A percentile compares a stretch with the other conserved stretches of the same genome.
Conservation (phyloP, 2,888 invertebrate genomes). For the Trichacis sp. region DNA sequence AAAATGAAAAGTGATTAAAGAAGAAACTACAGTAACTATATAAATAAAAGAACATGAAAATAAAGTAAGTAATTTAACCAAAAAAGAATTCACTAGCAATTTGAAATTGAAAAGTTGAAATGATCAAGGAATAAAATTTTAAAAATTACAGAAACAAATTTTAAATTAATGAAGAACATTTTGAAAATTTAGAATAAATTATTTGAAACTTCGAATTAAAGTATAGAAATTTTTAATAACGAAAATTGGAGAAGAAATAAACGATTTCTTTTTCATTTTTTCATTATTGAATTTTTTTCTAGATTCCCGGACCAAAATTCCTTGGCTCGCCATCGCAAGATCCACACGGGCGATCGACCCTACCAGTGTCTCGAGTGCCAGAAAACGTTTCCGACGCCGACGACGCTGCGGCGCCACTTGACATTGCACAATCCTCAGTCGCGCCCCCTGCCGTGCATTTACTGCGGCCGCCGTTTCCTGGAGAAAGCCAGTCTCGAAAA, state of each 20-base stretch:
- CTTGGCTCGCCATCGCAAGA: slow-evolving; percentile 63
- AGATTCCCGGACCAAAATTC: slow-evolving; percentile 67
- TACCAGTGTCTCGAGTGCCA: slow-evolving; percentile 68
- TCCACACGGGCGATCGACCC: slow-evolving; percentile 63
- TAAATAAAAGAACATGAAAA: no score
- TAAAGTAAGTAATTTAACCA: no score
- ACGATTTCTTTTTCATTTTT: no score
- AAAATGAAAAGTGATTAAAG: not conserved
- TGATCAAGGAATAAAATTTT: no score
- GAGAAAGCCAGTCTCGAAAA: slow-evolving; percentile 67
- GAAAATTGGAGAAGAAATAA: no score
- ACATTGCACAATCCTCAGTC: slow-evolving; percentile 67
- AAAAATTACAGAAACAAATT: no score
- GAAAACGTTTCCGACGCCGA: slow-evolving; percentile 67
- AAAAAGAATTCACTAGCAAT: no score
- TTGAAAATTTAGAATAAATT: slow-evolving; percentile 11
- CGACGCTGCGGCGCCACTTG: slow-evolving; percentile 67
- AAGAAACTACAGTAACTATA: no score
- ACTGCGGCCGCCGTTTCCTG: slow-evolving; percentile 67
- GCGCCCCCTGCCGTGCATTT: slow-evolving; percentile 67
- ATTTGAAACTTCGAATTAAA: slow-evolving; percentile 35
- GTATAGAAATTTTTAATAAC: no score
- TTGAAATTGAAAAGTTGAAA: no score
- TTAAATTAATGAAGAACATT: no score
- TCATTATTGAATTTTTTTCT: no score